Conservation (phyloP, 2,113 vertebrate genomes). For the Bujurquina vittata region DNA sequence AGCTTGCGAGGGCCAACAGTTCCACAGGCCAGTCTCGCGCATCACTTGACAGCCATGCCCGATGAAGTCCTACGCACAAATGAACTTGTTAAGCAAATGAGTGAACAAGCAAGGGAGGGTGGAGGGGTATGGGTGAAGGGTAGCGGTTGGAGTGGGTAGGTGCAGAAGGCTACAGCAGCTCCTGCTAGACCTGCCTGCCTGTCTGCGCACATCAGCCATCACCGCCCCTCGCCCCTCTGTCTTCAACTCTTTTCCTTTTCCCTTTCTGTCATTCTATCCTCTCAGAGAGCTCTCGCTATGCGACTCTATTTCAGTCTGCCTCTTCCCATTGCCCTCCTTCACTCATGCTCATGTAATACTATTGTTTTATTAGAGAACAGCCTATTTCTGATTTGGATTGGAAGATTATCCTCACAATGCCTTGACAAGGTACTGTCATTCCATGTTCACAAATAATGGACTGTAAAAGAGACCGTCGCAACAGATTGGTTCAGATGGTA, state of each 20-base stretch:
- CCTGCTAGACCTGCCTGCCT: constrained; percentile 41
- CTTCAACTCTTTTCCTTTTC: constrained; percentile 3
- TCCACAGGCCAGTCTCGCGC: constrained; percentile 77
- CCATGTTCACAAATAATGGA: constrained; percentile 5
- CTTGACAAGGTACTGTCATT: constrained; percentile 32
- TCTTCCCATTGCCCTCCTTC: constrained; percentile 2
- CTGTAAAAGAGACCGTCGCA: not conserved
- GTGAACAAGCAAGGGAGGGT: constrained; percentile 51
- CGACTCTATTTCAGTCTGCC: constrained; percentile 34
- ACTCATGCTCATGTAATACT: constrained; percentile 24
- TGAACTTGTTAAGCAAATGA: constrained; percentile 78
- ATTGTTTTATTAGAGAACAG: constrained; percentile 52
- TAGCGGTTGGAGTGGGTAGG: not conserved
- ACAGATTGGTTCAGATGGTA: not conserved
- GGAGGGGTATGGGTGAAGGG: not conserved
- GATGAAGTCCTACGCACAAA: constrained; percentile 73
- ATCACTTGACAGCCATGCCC: constrained; percentile 77
- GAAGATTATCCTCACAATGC: constrained; percentile 39
- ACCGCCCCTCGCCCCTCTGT: not conserved
- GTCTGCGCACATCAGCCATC: constrained; percentile 47
- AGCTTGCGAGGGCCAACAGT: constrained; percentile 78
- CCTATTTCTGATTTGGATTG: constrained; percentile 55
- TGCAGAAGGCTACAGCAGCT: constrained; percentile 26
- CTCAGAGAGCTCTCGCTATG: constrained; percentile 18
- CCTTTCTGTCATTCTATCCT: constrained; percentile 1